Conservation (phyloP, 2,888 invertebrate species). For the Cryptocephalus moraei region DNA sequence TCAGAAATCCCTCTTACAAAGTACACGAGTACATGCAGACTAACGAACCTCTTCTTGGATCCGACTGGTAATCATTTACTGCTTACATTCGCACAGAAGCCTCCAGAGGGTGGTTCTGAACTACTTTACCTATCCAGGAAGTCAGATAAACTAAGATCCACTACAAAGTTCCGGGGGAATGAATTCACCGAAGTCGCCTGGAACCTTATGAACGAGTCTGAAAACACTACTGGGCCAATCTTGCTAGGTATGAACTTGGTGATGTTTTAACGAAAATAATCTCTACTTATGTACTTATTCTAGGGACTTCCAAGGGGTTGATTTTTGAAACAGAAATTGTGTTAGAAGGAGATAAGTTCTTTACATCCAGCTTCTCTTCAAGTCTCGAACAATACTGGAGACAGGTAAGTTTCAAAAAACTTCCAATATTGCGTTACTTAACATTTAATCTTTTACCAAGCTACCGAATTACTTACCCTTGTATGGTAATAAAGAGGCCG, state of each 20-base stretch:
- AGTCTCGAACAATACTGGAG: slow-evolving; percentile 65
- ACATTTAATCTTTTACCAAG: slow-evolving; percentile 39
- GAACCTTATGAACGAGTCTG: slow-evolving; percentile 64
- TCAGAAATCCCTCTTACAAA: slow-evolving; percentile 65
- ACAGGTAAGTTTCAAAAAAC: slow-evolving; percentile 50
- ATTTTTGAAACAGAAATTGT: slow-evolving; percentile 85
- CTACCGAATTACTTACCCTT: slow-evolving; percentile 67
- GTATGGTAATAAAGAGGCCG: slow-evolving; percentile 62
- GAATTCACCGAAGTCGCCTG: slow-evolving; percentile 88
- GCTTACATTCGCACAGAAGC: slow-evolving; percentile 57
- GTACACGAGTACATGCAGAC: slow-evolving; percentile 47
- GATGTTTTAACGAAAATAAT: background rate
- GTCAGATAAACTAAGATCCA: slow-evolving; percentile 60
- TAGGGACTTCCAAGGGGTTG: slow-evolving; percentile 78
- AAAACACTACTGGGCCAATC: slow-evolving; percentile 69
- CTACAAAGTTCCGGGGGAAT: slow-evolving; percentile 59
- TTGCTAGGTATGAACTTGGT: slow-evolving; percentile 42
- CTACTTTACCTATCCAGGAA: slow-evolving; percentile 71
- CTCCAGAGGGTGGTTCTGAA: slow-evolving; percentile 52
- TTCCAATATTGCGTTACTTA: slow-evolving; percentile 3
- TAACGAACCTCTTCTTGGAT: slow-evolving; percentile 68
- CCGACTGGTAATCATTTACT: slow-evolving; percentile 80
- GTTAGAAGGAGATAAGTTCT: slow-evolving; percentile 72
- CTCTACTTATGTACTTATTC: background rate
- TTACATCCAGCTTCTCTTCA: slow-evolving; percentile 51